phyloP scores from a whole-genome alignment of 2,113 vertebrate genomes.

The Gallinago undulata region DNA sequence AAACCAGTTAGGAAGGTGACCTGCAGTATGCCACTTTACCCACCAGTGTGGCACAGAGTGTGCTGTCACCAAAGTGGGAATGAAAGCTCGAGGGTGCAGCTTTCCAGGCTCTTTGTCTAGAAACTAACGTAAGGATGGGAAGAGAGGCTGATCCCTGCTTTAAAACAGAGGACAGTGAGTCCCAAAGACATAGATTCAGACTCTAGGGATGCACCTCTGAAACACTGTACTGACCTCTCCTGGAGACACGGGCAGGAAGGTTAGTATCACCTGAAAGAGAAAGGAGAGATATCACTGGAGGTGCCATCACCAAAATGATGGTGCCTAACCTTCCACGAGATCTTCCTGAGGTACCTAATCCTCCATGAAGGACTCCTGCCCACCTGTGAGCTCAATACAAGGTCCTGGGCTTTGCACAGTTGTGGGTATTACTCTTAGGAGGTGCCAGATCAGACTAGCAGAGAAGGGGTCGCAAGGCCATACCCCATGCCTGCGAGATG shows the following conservation, averaged over 20 bases:
- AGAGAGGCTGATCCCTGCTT: background rate
- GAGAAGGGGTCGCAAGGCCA: background rate
- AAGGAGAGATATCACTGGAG: background rate
- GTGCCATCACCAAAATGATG: background rate
- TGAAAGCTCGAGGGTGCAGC: background rate
- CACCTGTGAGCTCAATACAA: background rate
- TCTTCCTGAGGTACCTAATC: background rate
- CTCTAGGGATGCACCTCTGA: background rate
- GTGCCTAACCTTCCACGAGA: background rate
- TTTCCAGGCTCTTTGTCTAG: background rate
- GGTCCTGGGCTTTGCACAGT: background rate
- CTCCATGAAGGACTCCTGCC: background rate
- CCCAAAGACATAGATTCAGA: background rate
- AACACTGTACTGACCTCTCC: background rate
- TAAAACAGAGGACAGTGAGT: background rate
- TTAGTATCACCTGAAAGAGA: background rate
- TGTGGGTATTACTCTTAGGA: background rate
- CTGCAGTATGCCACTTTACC: background rate
- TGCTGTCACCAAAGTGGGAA: background rate
- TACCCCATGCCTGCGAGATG: background rate
- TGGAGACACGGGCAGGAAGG: accelerated
- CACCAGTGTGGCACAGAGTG: background rate
- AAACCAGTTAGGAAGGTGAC: background rate
- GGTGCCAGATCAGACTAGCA: background rate
- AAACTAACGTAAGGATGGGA: background rate